These are phyloP conservation scores for Regulus satrapa DNA, from an alignment of 2,113 vertebrate species.

Conservation along the genomic window DNA sequence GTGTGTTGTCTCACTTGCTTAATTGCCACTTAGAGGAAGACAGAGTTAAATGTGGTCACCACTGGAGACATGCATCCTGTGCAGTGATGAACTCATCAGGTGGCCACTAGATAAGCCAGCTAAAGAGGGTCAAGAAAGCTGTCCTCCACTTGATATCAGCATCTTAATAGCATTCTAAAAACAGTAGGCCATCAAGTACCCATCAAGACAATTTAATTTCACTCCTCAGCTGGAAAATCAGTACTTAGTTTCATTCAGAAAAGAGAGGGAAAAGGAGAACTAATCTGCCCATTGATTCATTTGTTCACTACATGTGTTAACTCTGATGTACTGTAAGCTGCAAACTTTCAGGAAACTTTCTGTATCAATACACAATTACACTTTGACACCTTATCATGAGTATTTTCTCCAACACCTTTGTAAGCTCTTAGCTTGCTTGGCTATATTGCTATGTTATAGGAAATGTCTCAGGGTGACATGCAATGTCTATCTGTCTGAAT, in stretches of 20 bases:
- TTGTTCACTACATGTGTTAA: background rate
- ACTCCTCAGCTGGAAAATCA: conserved; percentile 59
- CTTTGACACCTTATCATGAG: background rate
- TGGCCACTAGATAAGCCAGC: conserved; percentile 41
- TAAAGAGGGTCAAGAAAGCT: conserved; percentile 61
- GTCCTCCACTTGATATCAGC: conserved; percentile 6
- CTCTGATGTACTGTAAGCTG: background rate
- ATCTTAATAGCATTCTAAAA: conserved; percentile 64
- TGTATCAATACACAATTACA: background rate
- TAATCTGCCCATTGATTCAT: background rate
- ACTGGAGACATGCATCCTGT: background rate
- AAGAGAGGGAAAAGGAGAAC: background rate
- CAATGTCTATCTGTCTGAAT: too few relatives aligned
- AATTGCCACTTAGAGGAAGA: conserved; percentile 35
- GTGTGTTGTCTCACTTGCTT: background rate
- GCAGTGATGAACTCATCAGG: background rate
- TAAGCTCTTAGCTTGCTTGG: background rate
- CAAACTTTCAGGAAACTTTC: background rate
- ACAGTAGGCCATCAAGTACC: conserved; percentile 55
- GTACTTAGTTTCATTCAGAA: conserved; percentile 40
- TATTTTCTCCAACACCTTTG: background rate
- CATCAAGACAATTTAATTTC: conserved; percentile 68
- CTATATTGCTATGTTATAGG: background rate
- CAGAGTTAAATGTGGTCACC: background rate
- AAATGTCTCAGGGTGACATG: background rate